phyloP scores from a whole-genome alignment of 2,113 vertebrate genomes.

The Malurus melanocephalus region DNA sequence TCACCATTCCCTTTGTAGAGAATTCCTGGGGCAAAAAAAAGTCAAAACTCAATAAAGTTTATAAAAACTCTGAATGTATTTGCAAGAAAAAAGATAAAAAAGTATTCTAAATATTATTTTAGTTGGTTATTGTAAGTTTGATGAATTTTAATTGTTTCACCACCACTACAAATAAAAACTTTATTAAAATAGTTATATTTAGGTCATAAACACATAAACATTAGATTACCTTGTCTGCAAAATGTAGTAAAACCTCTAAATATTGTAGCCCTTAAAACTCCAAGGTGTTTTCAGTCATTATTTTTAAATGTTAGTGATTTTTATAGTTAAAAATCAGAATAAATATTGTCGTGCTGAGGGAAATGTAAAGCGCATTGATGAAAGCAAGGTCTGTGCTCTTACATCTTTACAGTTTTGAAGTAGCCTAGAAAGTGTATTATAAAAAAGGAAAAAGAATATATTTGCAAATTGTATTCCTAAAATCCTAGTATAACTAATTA shows the following conservation, averaged over 20 bases:
- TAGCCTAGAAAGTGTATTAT: neutral
- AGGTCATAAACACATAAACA: neutral
- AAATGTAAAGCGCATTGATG: neutral
- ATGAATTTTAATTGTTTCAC: neutral
- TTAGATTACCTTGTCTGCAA: neutral
- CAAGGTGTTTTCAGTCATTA: neutral
- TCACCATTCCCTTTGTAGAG: constrained; percentile 96
- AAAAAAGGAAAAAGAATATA: neutral
- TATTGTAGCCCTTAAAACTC: neutral
- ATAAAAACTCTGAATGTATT: neutral
- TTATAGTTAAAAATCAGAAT: neutral
- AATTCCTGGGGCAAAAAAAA: constrained; percentile 77
- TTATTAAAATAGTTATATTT: neutral
- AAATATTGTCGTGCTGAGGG: neutral
- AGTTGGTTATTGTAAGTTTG: neutral
- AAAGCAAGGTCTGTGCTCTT: neutral
- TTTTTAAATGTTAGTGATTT: neutral
- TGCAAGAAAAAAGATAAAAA: neutral
- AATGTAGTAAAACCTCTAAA: neutral
- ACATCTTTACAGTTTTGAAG: neutral
- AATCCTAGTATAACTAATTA: neutral
- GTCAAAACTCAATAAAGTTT: neutral
- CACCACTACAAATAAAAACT: neutral
- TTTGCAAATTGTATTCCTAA: neutral
- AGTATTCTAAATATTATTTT: neutral